These are phyloP conservation scores for Teleogryllus oceanicus DNA, from an alignment of 2,888 invertebrate species.

Conservation along the genomic window DNA sequence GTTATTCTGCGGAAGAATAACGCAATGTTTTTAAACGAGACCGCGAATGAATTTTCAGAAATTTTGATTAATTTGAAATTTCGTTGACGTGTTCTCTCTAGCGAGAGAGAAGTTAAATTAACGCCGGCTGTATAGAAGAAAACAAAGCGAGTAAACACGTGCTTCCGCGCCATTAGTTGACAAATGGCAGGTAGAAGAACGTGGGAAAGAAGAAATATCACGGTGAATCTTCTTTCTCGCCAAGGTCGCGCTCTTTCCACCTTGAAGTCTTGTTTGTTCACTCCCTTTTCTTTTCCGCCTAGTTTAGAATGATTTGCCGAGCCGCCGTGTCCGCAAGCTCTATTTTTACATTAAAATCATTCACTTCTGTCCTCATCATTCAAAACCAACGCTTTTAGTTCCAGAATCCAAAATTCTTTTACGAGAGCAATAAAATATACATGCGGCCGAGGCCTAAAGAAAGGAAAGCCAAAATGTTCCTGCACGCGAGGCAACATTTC, in stretches of 20 bases:
- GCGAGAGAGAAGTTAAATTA: no score
- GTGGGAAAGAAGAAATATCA: no score
- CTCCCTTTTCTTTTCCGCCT: not conserved
- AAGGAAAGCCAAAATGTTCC: not conserved
- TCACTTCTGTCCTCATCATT: constrained; percentile 7
- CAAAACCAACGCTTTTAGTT: constrained; percentile 18
- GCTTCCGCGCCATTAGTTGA: no score
- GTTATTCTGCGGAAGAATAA: not conserved
- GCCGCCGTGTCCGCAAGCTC: not conserved
- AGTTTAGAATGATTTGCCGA: not conserved
- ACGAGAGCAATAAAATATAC: constrained; percentile 18
- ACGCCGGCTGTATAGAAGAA: no score
- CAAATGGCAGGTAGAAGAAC: no score
- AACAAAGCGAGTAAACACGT: no score
- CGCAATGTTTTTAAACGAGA: not conserved
- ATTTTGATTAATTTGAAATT: no score
- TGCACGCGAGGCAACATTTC: not conserved
- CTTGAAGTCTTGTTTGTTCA: no score
- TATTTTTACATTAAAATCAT: not conserved
- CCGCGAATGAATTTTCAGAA: no score
- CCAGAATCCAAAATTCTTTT: constrained; percentile 18
- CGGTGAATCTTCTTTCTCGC: no score
- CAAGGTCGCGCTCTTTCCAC: no score
- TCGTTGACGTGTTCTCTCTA: no score
- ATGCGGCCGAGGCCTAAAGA: not conserved